phyloP scores from a whole-genome alignment of 2,888 invertebrate species.

The Ectemnius lituratus region DNA sequence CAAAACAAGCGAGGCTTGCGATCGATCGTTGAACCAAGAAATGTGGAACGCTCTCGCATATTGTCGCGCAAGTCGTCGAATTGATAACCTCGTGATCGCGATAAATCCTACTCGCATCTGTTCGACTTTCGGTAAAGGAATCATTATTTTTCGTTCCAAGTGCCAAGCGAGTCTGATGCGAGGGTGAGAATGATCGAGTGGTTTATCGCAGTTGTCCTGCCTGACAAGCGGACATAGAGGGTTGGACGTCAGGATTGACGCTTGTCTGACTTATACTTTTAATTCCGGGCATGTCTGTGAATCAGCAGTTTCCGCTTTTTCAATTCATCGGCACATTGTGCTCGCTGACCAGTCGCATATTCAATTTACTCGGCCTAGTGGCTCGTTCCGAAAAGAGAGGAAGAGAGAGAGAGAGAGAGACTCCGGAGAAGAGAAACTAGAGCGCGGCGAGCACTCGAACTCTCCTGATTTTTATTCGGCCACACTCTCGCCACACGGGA shows the following conservation, averaged over 20 bases:
- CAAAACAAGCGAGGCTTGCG: constrained; percentile 18
- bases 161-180: neutral
- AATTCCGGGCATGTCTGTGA: neutral
- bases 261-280: too few species aligned
- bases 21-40: constrained; percentile 36
- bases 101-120: neutral
- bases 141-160: too few species aligned
- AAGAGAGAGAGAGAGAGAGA: neutral
- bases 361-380: constrained; percentile 22
- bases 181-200: neutral
- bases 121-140: too few species aligned
- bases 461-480: constrained; percentile 12
- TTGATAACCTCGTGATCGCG: neutral
- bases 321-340: constrained; percentile 9
- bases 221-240: too few species aligned
- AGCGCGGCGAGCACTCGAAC: too few species aligned
- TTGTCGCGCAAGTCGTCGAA: constrained; percentile 21
- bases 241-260: too few species aligned
- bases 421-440: too few species aligned
- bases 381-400: neutral
- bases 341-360: constrained; percentile 9
- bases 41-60: constrained; percentile 33
- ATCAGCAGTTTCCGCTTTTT: neutral
- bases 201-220: too few species aligned
- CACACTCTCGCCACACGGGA: neutral